Evolutionary conservation across 2,888 invertebrate species (phyloP).

Genomic region (Coecobrya sp.): DNA sequence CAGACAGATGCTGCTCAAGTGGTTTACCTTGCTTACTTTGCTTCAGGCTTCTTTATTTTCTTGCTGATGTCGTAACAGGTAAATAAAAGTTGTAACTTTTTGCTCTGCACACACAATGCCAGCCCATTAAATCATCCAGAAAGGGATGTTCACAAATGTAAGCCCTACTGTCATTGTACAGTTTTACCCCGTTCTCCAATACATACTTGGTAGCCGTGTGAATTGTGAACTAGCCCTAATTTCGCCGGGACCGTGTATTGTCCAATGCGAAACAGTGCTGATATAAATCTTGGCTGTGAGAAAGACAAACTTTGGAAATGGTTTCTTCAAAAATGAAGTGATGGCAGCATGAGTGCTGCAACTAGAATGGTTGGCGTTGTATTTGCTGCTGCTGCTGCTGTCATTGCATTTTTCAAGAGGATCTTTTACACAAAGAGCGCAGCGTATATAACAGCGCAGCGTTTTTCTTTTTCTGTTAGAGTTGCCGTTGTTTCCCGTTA

Average conservation of each 20-base stretch:
- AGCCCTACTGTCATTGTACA: background rate
- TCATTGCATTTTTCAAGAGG: background rate
- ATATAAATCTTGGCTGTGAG: background rate
- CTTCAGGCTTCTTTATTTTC: background rate
- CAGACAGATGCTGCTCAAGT: constrained; percentile 3
- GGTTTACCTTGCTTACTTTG: background rate
- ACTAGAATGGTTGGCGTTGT: too few relatives aligned
- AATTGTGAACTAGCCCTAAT: background rate
- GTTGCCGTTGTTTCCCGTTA: background rate
- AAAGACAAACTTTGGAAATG: background rate
- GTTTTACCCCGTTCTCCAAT: background rate
- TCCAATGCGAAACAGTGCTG: background rate
- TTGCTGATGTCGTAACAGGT: background rate
- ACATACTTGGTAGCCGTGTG: too few relatives aligned
- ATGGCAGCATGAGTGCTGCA: too few relatives aligned
- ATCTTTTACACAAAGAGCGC: background rate
- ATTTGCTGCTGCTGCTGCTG: too few relatives aligned
- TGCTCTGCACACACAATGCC: background rate
- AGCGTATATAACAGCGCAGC: background rate
- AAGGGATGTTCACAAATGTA: background rate
- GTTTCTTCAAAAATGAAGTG: background rate
- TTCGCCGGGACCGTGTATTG: constrained; percentile 3
- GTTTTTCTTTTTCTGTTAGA: background rate
- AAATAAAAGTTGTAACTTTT: background rate
- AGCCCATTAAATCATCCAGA: background rate